phyloP scores from a whole-genome alignment of 2,888 invertebrate species.

The Eristalinus aeneus region DNA sequence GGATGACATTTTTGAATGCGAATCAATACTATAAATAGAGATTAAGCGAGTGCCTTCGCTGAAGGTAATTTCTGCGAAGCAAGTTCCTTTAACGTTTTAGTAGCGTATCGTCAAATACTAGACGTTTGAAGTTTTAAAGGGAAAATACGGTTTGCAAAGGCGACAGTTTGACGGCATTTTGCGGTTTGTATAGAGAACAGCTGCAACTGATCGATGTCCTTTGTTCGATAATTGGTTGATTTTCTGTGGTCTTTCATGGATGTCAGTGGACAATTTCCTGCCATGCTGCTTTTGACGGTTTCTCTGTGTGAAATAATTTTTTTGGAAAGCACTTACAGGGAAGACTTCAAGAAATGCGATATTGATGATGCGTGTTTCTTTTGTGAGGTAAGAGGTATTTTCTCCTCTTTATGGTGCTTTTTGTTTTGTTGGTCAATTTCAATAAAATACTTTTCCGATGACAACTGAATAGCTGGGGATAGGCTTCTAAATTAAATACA shows the following conservation, averaged over 20 bases:
- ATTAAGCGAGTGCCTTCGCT: background rate
- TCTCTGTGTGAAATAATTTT: background rate
- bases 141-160: background rate
- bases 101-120: background rate
- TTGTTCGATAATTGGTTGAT: background rate
- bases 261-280: background rate
- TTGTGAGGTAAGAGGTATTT: too few species aligned
- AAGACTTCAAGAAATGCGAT: background rate
- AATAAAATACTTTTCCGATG: too few species aligned
- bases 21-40: conserved; percentile 9
- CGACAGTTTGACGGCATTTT: background rate
- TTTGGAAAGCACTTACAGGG: background rate
- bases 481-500: too few species aligned
- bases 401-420: too few species aligned
- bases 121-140: background rate
- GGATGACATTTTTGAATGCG: conserved; percentile 16
- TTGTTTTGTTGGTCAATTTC: too few species aligned
- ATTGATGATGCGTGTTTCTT: background rate
- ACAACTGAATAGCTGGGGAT: too few species aligned
- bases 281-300: background rate
- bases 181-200: background rate
- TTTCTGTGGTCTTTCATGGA: background rate
- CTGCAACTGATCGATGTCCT: background rate
- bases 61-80: background rate
- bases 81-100: background rate